Conservation (phyloP, 2,797 vertebrate species). For the Eidolon dupreanum region DNA sequence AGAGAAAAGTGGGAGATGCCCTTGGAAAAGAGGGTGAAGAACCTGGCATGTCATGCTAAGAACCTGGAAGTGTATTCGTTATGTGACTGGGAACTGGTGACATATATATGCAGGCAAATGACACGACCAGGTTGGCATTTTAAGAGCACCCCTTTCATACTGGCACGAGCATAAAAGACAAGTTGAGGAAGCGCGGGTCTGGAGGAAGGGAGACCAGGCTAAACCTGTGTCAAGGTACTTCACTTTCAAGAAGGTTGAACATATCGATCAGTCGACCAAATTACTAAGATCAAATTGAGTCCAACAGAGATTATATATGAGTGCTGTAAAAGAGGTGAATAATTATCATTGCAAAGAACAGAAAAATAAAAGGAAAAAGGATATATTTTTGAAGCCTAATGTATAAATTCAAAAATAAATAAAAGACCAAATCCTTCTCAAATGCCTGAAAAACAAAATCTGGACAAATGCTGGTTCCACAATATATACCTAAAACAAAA, state of each 20-base stretch:
- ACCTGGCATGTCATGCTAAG: background rate
- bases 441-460: background rate
- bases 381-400: background rate
- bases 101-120: background rate
- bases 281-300: background rate
- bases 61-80: background rate
- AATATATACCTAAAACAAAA: background rate
- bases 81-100: no score
- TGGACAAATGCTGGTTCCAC: background rate
- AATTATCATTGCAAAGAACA: background rate
- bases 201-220: background rate
- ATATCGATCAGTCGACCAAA: background rate
- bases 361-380: background rate
- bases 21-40: background rate
- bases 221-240: background rate
- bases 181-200: background rate
- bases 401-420: background rate
- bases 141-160: background rate
- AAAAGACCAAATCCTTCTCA: background rate
- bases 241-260: background rate
- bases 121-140: background rate
- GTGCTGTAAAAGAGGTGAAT: background rate
- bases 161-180: background rate
- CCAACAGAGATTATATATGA: background rate
- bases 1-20: background rate